Conservation (phyloP, 2,888 invertebrate species). For the Caenorhabditis uteleia region DNA sequence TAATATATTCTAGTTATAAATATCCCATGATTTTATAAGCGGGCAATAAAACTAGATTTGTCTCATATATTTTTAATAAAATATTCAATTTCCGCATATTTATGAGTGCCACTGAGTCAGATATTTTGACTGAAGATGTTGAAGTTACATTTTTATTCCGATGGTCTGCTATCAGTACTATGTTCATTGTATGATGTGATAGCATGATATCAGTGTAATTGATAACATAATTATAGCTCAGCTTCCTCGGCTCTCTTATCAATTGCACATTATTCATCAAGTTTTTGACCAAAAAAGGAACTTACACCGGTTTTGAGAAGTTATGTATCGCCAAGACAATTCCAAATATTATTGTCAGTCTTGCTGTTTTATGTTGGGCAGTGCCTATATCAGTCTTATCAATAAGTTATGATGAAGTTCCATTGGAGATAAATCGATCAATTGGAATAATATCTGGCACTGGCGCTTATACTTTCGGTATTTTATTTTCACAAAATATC, state of each 20-base stretch:
- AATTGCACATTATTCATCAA: conserved; percentile 23
- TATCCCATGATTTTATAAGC: too few relatives aligned
- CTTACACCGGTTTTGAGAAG: conserved; percentile 22
- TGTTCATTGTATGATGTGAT: too few relatives aligned
- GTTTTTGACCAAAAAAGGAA: conserved; percentile 17
- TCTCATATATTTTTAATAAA: too few relatives aligned
- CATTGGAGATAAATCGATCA: conserved; percentile 15
- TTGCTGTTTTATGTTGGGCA: conserved; percentile 20
- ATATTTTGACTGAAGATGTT: too few relatives aligned
- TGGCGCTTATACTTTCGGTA: conserved; percentile 28
- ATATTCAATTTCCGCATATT: too few relatives aligned
- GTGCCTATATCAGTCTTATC: conserved; percentile 21
- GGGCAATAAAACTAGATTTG: too few relatives aligned
- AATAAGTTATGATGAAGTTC: conserved; percentile 13
- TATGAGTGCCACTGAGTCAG: too few relatives aligned
- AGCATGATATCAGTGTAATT: too few relatives aligned
- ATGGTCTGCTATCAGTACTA: too few relatives aligned
- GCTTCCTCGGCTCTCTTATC: conserved; percentile 8
- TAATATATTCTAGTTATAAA: too few relatives aligned
- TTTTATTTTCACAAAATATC: neutral
- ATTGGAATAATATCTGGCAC: conserved; percentile 21
- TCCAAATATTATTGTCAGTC: conserved; percentile 30
- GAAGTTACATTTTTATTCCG: too few relatives aligned
- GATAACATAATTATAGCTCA: too few relatives aligned
- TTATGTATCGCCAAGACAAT: conserved; percentile 27